Percentiles rank a stretch among this genome's conserved stretches.
Evolutionary conservation across 2,888 invertebrate species (phyloP).

Genomic region (Pteria penguin): DNA sequence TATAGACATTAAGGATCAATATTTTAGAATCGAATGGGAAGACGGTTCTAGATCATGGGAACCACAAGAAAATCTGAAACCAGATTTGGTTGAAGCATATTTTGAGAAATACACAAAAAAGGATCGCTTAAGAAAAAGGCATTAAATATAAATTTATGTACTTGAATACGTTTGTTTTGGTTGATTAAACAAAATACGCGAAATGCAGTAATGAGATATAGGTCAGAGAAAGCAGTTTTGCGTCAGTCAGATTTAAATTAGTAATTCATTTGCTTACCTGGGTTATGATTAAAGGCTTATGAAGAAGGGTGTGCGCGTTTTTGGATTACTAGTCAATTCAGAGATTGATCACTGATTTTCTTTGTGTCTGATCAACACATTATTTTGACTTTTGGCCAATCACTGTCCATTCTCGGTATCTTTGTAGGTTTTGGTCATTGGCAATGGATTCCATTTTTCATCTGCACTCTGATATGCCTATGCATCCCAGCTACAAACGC

Average conservation of each 20-base stretch:
- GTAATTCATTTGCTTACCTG: neutral
- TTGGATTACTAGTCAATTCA: neutral
- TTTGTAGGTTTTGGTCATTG: no score
- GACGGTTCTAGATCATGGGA: constrained; percentile 8
- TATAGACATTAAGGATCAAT: neutral
- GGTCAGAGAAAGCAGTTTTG: neutral
- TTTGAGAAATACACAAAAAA: neutral
- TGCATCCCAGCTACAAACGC: neutral
- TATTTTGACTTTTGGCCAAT: neutral
- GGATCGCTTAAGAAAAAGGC: neutral
- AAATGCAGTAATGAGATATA: no score
- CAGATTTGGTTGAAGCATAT: neutral
- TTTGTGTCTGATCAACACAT: constrained; percentile 17
- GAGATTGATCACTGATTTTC: neutral
- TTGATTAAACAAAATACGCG: no score
- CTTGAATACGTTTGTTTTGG: no score
- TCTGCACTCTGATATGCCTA: neutral
- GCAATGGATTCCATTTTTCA: no score
- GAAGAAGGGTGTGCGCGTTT: no score
- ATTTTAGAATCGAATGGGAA: constrained; percentile 7
- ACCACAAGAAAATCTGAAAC: constrained; percentile 7
- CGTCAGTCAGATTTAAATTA: neutral
- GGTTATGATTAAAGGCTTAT: neutral
- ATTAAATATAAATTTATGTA: neutral
- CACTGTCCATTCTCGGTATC: neutral